Percentiles rank a stretch among this genome's conserved stretches.
These are phyloP conservation scores for Sapayoa aenigma DNA, from an alignment of 2,113 vertebrate species.

Conservation along the genomic window DNA sequence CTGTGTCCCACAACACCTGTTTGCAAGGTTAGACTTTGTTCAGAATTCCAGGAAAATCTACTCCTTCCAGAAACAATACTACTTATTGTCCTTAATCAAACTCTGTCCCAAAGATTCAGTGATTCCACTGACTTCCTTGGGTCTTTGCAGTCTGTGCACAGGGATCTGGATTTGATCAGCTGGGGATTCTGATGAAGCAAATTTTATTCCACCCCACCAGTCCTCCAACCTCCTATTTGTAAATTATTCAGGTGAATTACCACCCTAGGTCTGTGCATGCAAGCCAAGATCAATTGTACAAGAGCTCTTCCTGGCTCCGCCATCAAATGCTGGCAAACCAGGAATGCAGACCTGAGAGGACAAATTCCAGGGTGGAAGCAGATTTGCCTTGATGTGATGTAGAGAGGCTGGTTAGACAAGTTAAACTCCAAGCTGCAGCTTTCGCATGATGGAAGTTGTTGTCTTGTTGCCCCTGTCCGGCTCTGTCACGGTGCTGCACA, in stretches of 20 bases:
- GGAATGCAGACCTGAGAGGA: neutral
- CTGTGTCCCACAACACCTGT: neutral
- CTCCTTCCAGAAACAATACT: neutral
- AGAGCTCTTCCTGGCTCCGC: neutral
- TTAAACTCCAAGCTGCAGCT: neutral
- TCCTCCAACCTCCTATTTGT: neutral
- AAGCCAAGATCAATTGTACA: neutral
- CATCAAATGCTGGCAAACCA: neutral
- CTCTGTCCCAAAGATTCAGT: accelerated
- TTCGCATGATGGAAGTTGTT: neutral
- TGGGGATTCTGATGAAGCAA: neutral
- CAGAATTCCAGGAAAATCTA: neutral
- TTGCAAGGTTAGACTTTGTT: neutral
- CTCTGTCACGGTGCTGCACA: neutral
- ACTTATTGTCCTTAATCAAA: neutral
- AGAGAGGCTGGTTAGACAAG: conserved; percentile 15
- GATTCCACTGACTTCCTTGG: neutral
- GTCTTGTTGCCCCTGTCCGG: neutral
- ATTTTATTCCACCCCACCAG: neutral
- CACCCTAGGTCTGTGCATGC: neutral
- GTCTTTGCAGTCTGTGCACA: neutral
- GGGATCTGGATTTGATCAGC: neutral
- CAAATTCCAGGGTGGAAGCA: neutral
- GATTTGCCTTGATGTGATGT: neutral
- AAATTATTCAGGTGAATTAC: neutral